Percentiles rank a stretch among this genome's conserved stretches.
Evolutionary conservation across 1,140 invertebrate species (phyloP).

Genomic region (Luehdorfia chinensis): DNA sequence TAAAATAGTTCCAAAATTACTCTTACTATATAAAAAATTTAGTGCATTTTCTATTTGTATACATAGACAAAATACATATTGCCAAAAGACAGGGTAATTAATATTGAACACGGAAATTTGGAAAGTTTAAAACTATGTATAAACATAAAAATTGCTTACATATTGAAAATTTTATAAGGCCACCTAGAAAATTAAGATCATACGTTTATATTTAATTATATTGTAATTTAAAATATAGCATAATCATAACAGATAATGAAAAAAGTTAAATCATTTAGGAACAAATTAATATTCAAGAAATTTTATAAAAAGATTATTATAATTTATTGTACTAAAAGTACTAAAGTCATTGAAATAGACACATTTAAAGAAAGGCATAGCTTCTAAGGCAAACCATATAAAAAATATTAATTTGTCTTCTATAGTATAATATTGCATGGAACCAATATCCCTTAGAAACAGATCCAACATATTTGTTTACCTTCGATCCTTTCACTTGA

Average conservation of each 20-base stretch:
- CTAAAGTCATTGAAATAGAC: neutral
- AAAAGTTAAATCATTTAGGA: neutral
- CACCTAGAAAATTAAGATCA: no score
- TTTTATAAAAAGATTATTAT: neutral
- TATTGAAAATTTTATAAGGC: no score
- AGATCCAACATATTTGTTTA: neutral
- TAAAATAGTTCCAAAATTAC: constrained; percentile 15
- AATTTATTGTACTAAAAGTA: neutral
- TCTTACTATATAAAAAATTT: constrained; percentile 1
- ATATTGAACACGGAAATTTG: neutral
- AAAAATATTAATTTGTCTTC: neutral
- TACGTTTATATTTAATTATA: no score
- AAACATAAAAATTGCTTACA: no score
- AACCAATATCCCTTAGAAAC: neutral
- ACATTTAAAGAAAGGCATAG: neutral
- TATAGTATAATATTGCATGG: constrained; percentile 8
- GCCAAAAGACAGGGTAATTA: neutral
- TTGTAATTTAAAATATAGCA: no score
- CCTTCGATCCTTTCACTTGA: neutral
- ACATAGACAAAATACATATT: neutral
- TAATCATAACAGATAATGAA: no score
- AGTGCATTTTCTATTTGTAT: constrained; percentile 2
- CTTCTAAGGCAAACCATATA: neutral
- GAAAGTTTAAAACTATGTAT: neutral
- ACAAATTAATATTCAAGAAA: constrained; percentile 12